phyloP scores from a whole-genome alignment of 2,888 invertebrate species.

The Acleris literana region DNA sequence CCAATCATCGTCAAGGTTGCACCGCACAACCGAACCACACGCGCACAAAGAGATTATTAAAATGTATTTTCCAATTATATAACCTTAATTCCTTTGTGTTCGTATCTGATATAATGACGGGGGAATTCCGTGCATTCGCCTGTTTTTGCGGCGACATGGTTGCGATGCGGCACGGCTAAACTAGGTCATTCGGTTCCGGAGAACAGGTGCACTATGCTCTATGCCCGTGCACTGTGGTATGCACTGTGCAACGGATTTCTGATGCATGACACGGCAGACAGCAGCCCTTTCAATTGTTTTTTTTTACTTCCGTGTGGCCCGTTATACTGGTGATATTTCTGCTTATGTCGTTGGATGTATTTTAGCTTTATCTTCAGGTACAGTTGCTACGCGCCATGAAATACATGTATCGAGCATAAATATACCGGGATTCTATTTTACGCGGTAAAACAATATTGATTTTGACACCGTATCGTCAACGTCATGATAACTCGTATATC shows the following conservation, averaged over 20 bases:
- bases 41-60: neutral
- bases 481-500: too few species aligned
- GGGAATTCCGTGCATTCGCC: constrained; percentile 32
- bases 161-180: constrained; percentile 35
- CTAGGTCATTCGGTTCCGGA: constrained; percentile 35
- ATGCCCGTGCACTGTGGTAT: neutral
- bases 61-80: constrained; percentile 19
- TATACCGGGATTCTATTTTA: too few species aligned
- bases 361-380: too few species aligned
- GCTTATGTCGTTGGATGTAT: too few species aligned
- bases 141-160: constrained; percentile 35
- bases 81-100: constrained; percentile 22
- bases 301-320: too few species aligned
- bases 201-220: constrained; percentile 22
- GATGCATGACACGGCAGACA: neutral
- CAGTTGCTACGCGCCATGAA: too few species aligned
- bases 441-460: too few species aligned
- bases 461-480: too few species aligned
- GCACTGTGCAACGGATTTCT: neutral
- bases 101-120: constrained; percentile 32
- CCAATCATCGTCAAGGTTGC: neutral
- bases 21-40: neutral
- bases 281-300: neutral
- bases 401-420: too few species aligned
- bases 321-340: too few species aligned